These are phyloP conservation scores for Halocynthia roretzi DNA, from an alignment of 23 tunicate genomes.

Conservation along the genomic window DNA sequence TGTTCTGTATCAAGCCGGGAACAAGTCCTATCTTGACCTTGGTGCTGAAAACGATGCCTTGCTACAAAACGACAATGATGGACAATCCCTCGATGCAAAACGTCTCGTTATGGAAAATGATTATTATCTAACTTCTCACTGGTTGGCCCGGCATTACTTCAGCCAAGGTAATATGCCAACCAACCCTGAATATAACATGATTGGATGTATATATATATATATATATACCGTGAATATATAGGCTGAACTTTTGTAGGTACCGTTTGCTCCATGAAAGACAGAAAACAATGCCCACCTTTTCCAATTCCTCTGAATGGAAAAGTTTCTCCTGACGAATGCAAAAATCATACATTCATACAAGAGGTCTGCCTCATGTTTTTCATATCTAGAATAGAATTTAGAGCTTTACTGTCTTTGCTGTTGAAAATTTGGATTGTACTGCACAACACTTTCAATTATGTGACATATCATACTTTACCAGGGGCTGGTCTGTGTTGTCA, in stretches of 20 bases:
- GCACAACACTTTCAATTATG: neutral
- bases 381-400: neutral
- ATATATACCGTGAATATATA: no score
- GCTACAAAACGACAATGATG: neutral
- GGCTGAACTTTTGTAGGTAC: conserved; percentile 29
- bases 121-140: conserved; percentile 42
- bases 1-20: neutral
- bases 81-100: neutral
- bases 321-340: conserved; percentile 35
- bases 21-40: conserved; percentile 23
- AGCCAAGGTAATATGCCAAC: conserved; percentile 34
- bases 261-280: conserved; percentile 48
- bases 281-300: conserved; percentile 50
- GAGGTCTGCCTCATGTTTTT: conserved; percentile 22
- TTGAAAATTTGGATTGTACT: neutral
- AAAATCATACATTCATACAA: neutral
- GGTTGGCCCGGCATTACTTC: conserved; percentile 58
- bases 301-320: conserved; percentile 13
- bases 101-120: conserved; percentile 64
- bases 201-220: no score
- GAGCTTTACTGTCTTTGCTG: no score
- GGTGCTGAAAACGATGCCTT: conserved; percentile 23
- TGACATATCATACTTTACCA: conserved; percentile 2
- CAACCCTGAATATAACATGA: no score
- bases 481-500: conserved; percentile 51